A percentile compares a stretch with the other conserved stretches of the same genome.
phyloP scores from a whole-genome alignment of 2,797 vertebrate genomes.

The Halcyon chelicuti region DNA sequence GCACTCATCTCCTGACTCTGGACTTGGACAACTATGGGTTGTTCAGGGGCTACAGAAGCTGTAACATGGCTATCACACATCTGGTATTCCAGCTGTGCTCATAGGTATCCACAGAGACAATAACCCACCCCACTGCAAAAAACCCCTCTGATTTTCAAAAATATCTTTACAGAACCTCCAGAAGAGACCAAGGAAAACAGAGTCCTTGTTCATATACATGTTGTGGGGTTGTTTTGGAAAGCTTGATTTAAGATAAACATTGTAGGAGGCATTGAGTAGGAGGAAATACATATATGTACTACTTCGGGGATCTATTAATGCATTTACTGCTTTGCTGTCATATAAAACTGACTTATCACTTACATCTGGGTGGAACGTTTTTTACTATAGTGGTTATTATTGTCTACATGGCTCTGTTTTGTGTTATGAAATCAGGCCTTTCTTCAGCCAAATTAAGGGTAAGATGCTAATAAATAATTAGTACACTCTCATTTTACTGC shows the following conservation, averaged over 20 bases:
- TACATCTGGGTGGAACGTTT: conserved; percentile 37
- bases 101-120: neutral
- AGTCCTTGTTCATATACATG: neutral
- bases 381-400: conserved; percentile 3
- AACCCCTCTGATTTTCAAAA: neutral
- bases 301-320: neutral
- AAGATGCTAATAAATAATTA: conserved; percentile 50
- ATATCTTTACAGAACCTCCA: neutral
- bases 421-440: conserved; percentile 38
- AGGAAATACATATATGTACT: neutral
- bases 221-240: neutral
- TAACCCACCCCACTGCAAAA: neutral
- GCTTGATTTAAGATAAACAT: neutral
- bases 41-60: neutral
- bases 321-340: conserved; percentile 26
- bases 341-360: conserved; percentile 11
- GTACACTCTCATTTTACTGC: conserved; percentile 49
- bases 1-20: neutral
- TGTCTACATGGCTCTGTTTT: neutral
- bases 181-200: neutral
- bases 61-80: neutral
- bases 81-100: neutral
- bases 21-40: neutral
- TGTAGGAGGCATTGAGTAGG: neutral
- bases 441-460: conserved; percentile 38